phyloP scores from a whole-genome alignment of 2,797 vertebrate genomes.

The Eupleurogrammus muticus region DNA sequence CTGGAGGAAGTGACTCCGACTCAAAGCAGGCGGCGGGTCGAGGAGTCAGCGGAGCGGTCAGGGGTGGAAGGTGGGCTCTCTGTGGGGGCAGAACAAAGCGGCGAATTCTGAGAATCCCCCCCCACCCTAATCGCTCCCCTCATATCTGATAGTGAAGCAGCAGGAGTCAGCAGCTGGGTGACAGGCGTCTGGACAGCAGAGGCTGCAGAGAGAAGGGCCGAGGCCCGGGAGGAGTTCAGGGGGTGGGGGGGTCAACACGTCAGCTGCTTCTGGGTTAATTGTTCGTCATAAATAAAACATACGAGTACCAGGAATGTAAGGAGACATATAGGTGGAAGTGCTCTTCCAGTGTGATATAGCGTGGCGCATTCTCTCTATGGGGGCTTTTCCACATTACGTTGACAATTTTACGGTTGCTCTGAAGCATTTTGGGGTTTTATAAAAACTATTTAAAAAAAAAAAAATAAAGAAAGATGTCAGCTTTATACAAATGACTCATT shows the following conservation, averaged over 20 bases:
- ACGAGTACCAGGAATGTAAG: background rate
- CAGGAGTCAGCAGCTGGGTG: slow-evolving; percentile 50
- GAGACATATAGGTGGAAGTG: background rate
- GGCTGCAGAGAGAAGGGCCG: slow-evolving; percentile 41
- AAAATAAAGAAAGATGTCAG: background rate
- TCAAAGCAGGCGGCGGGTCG: slow-evolving; percentile 26
- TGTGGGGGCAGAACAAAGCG: slow-evolving; percentile 25
- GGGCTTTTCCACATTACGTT: background rate
- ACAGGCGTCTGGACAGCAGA: slow-evolving; percentile 26
- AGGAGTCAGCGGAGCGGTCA: slow-evolving; percentile 46
- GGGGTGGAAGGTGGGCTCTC: slow-evolving; percentile 27
- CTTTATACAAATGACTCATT: background rate
- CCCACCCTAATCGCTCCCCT: slow-evolving; percentile 39
- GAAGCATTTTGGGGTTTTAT: background rate
- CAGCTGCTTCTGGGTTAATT: background rate
- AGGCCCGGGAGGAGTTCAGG: background rate
- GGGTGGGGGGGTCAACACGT: background rate
- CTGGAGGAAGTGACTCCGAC: slow-evolving; percentile 25
- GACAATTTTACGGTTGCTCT: background rate
- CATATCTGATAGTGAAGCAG: slow-evolving; percentile 54
- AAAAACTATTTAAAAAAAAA: no score
- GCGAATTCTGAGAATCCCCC: slow-evolving; percentile 41
- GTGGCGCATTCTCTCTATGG: background rate
- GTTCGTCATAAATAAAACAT: background rate
- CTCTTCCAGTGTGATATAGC: background rate